These are phyloP conservation scores for Aurelia sp. DNA, from an alignment of 30 jellyfish, hydroid and myxozoan species.

Conservation along the genomic window DNA sequence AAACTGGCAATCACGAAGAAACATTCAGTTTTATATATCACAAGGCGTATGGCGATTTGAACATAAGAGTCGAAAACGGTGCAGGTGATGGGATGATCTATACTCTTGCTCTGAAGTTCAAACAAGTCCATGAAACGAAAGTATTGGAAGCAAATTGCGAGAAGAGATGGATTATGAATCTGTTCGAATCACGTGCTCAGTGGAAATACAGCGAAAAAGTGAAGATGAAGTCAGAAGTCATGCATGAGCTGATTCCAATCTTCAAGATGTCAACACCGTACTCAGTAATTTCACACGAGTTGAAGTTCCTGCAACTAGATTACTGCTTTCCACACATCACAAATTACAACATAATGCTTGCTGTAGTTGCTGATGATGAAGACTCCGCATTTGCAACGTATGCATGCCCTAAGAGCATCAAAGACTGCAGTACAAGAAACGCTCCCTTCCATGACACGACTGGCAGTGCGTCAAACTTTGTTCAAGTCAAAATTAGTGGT, in stretches of 20 bases:
- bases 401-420: conserved; percentile 52
- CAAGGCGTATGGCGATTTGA: conserved; percentile 49
- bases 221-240: conserved; percentile 25
- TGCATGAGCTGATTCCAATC: conserved; percentile 68
- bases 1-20: background rate
- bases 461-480: conserved; percentile 64
- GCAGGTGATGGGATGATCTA: conserved; percentile 67
- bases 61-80: conserved; percentile 35
- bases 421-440: conserved; percentile 23
- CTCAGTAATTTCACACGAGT: conserved; percentile 20
- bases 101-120: conserved; percentile 49
- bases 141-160: conserved; percentile 26
- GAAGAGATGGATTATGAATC: conserved; percentile 41
- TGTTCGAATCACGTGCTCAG: conserved; percentile 33
- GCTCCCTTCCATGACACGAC: conserved; percentile 69
- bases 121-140: background rate
- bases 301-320: conserved; percentile 41
- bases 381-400: conserved; percentile 72
- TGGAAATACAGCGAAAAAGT: conserved; percentile 29
- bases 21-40: conserved; percentile 42
- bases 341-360: conserved; percentile 18
- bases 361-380: conserved; percentile 59
- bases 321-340: conserved; percentile 50
- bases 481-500: conserved; percentile 26
- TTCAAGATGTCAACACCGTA: conserved; percentile 44